Evolutionary conservation across 2,888 invertebrate genomes (phyloP).

Genomic region (Nasonia oneida): DNA sequence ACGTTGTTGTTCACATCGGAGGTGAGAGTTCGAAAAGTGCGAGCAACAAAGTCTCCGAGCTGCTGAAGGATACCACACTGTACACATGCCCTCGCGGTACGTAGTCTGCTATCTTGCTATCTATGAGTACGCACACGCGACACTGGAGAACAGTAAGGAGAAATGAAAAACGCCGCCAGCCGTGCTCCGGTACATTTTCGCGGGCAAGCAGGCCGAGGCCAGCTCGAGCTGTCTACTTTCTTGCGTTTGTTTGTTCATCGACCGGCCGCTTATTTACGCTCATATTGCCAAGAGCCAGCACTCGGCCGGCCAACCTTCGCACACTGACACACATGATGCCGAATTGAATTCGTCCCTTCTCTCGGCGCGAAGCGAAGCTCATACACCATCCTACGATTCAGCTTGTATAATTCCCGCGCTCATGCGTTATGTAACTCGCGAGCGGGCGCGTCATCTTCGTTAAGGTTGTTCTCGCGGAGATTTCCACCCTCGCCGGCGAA

Average conservation of each 20-base stretch:
- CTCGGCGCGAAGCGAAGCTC: neutral
- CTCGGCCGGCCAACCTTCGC: slow-evolving; percentile 20
- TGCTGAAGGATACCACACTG: neutral
- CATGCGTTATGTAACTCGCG: slow-evolving; percentile 34
- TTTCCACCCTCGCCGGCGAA: neutral
- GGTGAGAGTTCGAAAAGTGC: neutral
- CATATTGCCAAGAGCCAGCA: slow-evolving; percentile 8
- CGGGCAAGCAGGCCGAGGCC: slow-evolving; percentile 43
- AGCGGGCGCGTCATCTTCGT: slow-evolving; percentile 22
- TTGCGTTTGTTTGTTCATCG: slow-evolving; percentile 36
- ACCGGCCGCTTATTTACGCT: slow-evolving; percentile 10
- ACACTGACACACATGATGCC: neutral
- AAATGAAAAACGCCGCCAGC: neutral
- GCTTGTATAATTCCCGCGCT: slow-evolving; percentile 29
- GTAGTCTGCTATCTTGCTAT: neutral
- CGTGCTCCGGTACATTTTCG: neutral
- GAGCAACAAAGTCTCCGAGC: neutral
- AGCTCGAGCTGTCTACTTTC: neutral
- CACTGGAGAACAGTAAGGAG: neutral
- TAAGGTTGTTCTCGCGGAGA: slow-evolving; percentile 29
- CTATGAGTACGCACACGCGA: no score
- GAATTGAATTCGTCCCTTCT: neutral
- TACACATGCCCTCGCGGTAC: neutral
- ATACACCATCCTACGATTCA: slow-evolving; percentile 15
- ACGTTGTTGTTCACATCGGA: neutral